Evolutionary conservation across 2,888 invertebrate species (phyloP).

Genomic region (Aelia acuminata): DNA sequence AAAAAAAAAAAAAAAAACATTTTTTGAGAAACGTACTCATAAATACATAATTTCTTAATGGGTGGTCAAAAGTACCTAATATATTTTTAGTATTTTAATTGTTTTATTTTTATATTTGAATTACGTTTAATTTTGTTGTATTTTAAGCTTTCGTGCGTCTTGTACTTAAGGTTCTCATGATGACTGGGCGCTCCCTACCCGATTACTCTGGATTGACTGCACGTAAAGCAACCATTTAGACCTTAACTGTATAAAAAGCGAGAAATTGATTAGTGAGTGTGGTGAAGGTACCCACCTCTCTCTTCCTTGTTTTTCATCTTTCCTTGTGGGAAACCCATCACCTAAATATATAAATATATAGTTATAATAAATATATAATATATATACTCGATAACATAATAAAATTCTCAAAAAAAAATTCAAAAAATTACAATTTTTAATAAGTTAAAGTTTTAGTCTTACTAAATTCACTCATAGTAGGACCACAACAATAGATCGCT

Average conservation of each 20-base stretch:
- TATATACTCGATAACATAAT: no score
- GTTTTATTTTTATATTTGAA: not conserved
- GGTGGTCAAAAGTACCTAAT: no score
- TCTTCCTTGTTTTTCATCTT: not conserved
- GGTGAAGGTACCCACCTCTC: not conserved
- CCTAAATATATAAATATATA: not conserved
- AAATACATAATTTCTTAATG: no score
- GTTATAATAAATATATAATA: no score
- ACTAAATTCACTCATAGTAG: no score
- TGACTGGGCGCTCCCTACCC: not conserved
- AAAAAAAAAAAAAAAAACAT: no score
- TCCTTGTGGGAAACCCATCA: not conserved
- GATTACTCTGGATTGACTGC: slow-evolving; percentile 13
- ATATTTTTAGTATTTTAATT: no score
- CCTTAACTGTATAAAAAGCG: slow-evolving; percentile 6
- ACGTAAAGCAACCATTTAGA: slow-evolving; percentile 21
- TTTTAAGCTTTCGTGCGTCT: not conserved
- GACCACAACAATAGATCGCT: no score
- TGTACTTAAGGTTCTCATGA: not conserved
- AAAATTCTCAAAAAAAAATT: no score
- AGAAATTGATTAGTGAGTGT: not conserved
- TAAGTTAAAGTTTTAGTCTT: no score
- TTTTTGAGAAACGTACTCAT: no score
- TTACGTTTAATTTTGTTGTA: not conserved
- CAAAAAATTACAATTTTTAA: no score